Evolutionary conservation across 2,113 vertebrate genomes (phyloP).

Genomic region (Peromyscus californicus): DNA sequence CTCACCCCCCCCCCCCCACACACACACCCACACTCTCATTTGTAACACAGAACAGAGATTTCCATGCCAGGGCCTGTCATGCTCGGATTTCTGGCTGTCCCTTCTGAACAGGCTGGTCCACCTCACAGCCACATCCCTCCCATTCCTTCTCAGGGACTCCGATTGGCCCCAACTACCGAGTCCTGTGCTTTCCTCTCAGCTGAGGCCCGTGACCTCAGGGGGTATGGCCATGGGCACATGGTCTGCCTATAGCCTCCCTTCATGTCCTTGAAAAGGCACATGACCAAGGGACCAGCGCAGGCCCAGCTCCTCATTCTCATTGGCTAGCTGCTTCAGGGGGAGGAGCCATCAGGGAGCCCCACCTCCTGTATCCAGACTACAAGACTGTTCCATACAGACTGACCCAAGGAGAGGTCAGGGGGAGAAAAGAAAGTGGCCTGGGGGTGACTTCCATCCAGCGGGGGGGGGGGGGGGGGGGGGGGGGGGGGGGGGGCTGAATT

Average conservation of each 20-base stretch:
- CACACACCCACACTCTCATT: fast-evolving
- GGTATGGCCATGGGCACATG: neutral
- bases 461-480: neutral
- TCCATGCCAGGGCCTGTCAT: neutral
- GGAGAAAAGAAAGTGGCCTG: neutral
- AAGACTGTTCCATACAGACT: neutral
- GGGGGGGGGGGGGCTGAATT: neutral
- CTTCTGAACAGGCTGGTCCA: neutral
- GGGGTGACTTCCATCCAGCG: neutral
- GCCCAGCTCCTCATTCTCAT: neutral
- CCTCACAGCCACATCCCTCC: neutral
- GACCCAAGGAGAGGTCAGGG: neutral
- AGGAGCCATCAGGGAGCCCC: neutral
- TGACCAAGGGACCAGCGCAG: neutral
- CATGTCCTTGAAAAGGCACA: constrained; percentile 35
- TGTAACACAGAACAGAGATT: neutral
- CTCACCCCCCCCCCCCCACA: too few relatives aligned
- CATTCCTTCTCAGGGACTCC: neutral
- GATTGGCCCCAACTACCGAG: too few relatives aligned
- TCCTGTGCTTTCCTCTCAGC: neutral
- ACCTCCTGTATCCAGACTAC: neutral
- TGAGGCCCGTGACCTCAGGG: neutral
- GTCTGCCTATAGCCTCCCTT: neutral
- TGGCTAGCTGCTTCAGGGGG: neutral
- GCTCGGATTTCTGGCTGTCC: neutral